Evolutionary conservation across 2,888 invertebrate species (phyloP), one percentile per base, ranked within the genome.

Genomic region (Lissocephala sabroskyi): DNA sequence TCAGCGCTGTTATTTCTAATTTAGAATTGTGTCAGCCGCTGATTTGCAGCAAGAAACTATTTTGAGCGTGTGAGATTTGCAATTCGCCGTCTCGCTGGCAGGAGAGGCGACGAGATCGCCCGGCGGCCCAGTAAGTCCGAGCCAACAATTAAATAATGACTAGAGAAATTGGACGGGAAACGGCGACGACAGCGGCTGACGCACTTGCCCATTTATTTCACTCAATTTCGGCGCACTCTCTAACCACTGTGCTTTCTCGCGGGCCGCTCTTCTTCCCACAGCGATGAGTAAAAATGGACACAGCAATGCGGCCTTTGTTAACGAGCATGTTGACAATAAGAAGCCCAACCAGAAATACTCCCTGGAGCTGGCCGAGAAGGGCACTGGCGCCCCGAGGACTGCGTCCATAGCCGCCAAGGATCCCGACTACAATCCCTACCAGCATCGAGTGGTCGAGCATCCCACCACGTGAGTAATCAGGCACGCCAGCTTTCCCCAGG

Each of bases 381-480:
- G 79, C 10, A 68, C 60, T 40, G 68, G 61, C 53, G 78, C 57
- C 44, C n/a, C 16, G 16, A 35, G 52, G 49, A 45, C 51, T 28
- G n/a, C n/a, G n/a, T 40, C 49, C 42, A 62, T 71, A 5, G 62
- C 61, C 1, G 51, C 58, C 41, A 65, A 78, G 49, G 78, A 81
- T 60, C 83, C 83, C 3, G 81, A 83, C 2, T 92, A 90, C 68
- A 90, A 92, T 82, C 92, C 92, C 1, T 92, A 91, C 76, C 76
- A 86, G 3, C 88, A 92, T 75, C 86, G 92, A 42, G 87, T 88
- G 56, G 86, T 90, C 10, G 87, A 87, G 40, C 89, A 89, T 81
- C 91, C 92, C 0, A 92, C 92, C 17, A 88, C 35, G 35, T 35
- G 16, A 35, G 35, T 17, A 6, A 16, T 5, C 1, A n/a, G n/a